phyloP scores from a whole-genome alignment of 2,113 vertebrate species.

The Columba livia region DNA sequence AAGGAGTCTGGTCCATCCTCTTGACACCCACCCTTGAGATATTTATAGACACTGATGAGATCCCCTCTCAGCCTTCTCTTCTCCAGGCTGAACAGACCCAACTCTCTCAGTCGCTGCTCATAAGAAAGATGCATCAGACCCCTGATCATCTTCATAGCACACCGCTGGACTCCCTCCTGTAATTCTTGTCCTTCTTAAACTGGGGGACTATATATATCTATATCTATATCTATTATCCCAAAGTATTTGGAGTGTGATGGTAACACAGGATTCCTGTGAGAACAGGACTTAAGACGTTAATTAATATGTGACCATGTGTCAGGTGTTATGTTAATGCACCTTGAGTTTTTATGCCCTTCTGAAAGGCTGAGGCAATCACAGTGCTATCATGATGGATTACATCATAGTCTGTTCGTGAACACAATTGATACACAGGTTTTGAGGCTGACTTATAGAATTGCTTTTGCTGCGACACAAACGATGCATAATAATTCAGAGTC shows the following conservation, averaged over 20 bases:
- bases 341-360: neutral
- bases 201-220: too few species aligned
- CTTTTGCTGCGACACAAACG: neutral
- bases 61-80: too few species aligned
- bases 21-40: too few species aligned
- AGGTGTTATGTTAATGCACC: neutral
- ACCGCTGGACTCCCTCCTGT: too few species aligned
- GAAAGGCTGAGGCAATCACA: neutral
- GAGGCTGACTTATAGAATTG: neutral
- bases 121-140: too few species aligned
- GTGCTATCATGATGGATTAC: neutral
- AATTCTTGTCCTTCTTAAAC: too few species aligned
- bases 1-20: too few species aligned
- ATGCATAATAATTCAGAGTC: constrained; percentile 23
- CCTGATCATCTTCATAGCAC: too few species aligned
- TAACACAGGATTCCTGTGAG: neutral
- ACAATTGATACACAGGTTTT: neutral
- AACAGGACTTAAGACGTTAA: neutral
- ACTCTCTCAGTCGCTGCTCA: too few species aligned
- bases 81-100: too few species aligned
- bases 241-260: neutral
- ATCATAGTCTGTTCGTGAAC: neutral
- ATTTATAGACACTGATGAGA: too few species aligned
- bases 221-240: neutral
- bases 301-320: neutral